Percentiles rank a stretch among this genome's conserved stretches.
phyloP scores from a whole-genome alignment of 2,113 vertebrate species.

The Ctenodactylus gundi region DNA sequence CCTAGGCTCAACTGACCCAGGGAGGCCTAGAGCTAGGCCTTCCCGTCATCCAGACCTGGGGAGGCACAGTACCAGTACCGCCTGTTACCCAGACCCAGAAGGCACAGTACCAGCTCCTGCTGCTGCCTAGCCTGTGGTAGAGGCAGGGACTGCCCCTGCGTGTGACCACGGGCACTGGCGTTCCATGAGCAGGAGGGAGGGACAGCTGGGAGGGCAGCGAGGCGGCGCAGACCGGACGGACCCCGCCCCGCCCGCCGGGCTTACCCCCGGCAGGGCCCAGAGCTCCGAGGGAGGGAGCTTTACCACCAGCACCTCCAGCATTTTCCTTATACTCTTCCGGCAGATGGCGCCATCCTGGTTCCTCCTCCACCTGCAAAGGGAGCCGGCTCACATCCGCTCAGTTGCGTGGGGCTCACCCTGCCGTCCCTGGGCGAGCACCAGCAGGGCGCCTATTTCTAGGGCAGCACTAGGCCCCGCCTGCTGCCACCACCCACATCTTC shows the following conservation, averaged over 20 bases:
- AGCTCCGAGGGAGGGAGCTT: conserved; percentile 71
- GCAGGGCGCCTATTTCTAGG: no score
- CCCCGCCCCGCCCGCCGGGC: no score
- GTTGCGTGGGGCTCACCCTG: neutral
- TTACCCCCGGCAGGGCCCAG: conserved; percentile 91
- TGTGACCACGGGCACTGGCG: accelerated
- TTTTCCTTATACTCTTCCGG: conserved; percentile 83
- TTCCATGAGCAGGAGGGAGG: neutral
- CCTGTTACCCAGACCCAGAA: no score
- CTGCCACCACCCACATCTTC: neutral
- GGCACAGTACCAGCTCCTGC: no score
- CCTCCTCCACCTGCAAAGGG: conserved; percentile 83
- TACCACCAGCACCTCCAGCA: conserved; percentile 90
- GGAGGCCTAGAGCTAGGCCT: no score
- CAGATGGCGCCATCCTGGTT: conserved; percentile 83
- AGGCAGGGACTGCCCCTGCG: no score
- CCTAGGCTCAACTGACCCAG: accelerated
- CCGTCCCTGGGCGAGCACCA: no score
- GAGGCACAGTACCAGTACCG: no score
- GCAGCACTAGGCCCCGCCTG: accelerated
- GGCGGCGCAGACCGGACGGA: no score
- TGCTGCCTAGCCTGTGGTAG: neutral
- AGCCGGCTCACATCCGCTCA: neutral
- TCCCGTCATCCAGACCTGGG: no score
- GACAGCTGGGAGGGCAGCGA: no score